Conservation (phyloP, 2,113 vertebrate genomes). For the Pyxicephalus adspersus region DNA sequence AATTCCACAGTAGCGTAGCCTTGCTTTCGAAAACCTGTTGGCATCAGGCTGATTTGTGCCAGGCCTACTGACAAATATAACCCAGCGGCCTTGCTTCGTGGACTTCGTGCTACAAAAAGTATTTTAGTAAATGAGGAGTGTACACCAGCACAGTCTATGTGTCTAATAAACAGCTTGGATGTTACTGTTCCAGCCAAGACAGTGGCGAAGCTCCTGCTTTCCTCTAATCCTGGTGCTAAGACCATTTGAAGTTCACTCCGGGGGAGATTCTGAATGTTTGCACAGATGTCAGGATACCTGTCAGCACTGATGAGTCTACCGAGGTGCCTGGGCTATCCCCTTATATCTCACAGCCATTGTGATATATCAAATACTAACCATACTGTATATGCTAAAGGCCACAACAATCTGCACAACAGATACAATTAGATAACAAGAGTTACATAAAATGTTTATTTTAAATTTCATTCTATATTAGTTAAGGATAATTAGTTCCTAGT, state of each 20-base stretch:
- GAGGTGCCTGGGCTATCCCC: conserved; percentile 1
- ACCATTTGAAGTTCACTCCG: conserved; percentile 20
- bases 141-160: not conserved
- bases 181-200: conserved; percentile 34
- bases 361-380: not conserved
- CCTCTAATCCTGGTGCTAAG: conserved; percentile 47
- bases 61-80: not conserved
- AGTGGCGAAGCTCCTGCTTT: conserved; percentile 24
- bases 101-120: not conserved
- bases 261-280: conserved; percentile 35
- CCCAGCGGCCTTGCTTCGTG: not conserved
- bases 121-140: not conserved
- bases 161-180: conserved; percentile 15
- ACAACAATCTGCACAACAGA: too few species aligned
- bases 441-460: too few species aligned
- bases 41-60: too few species aligned
- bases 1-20: too few species aligned
- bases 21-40: too few species aligned
- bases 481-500: too few species aligned
- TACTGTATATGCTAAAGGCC: too few species aligned
- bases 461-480: too few species aligned
- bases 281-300: conserved; percentile 52
- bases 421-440: too few species aligned
- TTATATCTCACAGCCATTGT: not conserved
- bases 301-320: conserved; percentile 22